These are phyloP conservation scores for Typhlichthys eigenmanni DNA, from an alignment of 2,797 vertebrate genomes.

Conservation along the genomic window DNA sequence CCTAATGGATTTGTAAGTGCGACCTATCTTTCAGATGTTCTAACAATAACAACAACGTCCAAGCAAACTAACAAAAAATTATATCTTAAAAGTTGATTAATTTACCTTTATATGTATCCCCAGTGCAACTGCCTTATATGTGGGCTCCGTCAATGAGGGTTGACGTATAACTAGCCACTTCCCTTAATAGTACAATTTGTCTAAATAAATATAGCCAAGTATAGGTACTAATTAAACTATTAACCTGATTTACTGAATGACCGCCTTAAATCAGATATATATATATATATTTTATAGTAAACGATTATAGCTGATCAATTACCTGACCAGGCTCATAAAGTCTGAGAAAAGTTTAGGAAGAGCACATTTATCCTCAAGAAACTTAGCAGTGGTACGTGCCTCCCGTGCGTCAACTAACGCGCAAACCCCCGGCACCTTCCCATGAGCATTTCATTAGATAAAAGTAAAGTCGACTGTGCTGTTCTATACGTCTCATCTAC, in stretches of 20 bases:
- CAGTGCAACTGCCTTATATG: conserved; percentile 52
- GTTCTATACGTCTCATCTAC: background rate
- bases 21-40: background rate
- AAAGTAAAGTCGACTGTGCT: background rate
- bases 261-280: background rate
- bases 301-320: background rate
- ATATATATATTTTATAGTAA: background rate
- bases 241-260: no score
- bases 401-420: conserved; percentile 36
- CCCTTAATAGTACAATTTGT: conserved; percentile 51
- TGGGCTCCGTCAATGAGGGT: conserved; percentile 54
- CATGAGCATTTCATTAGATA: conserved; percentile 23
- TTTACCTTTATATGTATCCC: conserved; percentile 80
- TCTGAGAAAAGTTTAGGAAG: conserved; percentile 50
- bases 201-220: conserved; percentile 25
- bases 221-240: background rate
- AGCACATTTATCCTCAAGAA: conserved; percentile 51
- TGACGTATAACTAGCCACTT: conserved; percentile 52
- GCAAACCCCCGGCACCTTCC: conserved; percentile 48
- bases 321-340: conserved; percentile 14
- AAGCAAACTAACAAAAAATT: conserved; percentile 1
- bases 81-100: conserved; percentile 14
- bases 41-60: background rate
- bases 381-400: conserved; percentile 45
- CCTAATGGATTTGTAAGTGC: no score